phyloP scores from a whole-genome alignment of 2,113 vertebrate species.

The Nansenia antarctica region DNA sequence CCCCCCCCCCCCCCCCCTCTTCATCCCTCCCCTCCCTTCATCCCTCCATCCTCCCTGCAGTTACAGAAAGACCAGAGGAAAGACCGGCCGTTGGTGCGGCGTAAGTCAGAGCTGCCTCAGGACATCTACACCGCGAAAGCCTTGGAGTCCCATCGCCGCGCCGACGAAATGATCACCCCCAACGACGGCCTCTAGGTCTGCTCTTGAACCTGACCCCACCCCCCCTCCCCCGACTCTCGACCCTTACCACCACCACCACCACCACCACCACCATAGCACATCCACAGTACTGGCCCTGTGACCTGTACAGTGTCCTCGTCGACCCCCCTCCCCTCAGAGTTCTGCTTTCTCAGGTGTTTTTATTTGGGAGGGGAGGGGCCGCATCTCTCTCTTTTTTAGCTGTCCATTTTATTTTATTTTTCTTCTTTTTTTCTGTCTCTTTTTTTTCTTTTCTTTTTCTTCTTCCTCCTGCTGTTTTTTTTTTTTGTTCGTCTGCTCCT shows the following conservation, averaged over 20 bases:
- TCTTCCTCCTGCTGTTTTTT: slow-evolving; percentile 1
- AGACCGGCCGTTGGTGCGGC: slow-evolving; percentile 88
- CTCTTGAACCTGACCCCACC: slow-evolving; percentile 35
- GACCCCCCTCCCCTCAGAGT: slow-evolving; percentile 37
- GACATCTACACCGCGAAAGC: slow-evolving; percentile 98
- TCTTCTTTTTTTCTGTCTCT: neutral
- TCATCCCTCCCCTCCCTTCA: slow-evolving; percentile 32
- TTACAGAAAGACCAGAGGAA: slow-evolving; percentile 89
- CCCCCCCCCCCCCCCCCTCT: neutral
- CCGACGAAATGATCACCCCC: slow-evolving; percentile 86
- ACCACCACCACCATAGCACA: slow-evolving; percentile 11
- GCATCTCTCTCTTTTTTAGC: slow-evolving; percentile 27
- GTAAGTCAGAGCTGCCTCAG: slow-evolving; percentile 97
- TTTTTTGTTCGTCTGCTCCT: neutral
- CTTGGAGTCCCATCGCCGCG: slow-evolving; percentile 95
- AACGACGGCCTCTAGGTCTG: slow-evolving; percentile 82
- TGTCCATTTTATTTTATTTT: slow-evolving; percentile 14
- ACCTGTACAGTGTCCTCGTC: slow-evolving; percentile 5
- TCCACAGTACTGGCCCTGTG: slow-evolving; percentile 1
- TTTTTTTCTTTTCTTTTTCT: slow-evolving; percentile 22
- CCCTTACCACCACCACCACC: neutral
- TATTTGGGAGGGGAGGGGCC: slow-evolving; percentile 38
- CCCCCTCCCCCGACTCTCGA: slow-evolving; percentile 33
- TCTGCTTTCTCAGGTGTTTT: slow-evolving; percentile 72
- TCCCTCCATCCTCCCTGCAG: slow-evolving; percentile 63